Evolutionary conservation across 2,113 vertebrate genomes (phyloP).

Genomic region (Xyliphius kryptos): DNA sequence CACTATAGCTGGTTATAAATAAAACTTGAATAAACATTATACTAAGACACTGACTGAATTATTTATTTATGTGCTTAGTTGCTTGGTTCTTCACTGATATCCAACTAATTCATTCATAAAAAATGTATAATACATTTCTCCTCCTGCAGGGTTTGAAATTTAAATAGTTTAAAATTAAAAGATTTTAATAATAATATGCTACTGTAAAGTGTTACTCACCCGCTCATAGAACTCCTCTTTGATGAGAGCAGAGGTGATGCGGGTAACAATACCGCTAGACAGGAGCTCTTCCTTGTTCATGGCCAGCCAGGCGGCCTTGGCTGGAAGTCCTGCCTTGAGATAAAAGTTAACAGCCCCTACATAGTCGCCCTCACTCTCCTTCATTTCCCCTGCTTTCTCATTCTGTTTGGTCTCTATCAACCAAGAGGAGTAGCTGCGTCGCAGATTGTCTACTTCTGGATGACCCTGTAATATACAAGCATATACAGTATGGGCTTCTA

Average conservation of each 20-base stretch:
- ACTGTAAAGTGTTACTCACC: constrained; percentile 62
- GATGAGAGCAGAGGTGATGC: constrained; percentile 75
- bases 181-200: too few relatives aligned
- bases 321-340: constrained; percentile 84
- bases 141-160: too few relatives aligned
- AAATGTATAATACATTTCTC: too few relatives aligned
- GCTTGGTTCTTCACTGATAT: too few relatives aligned
- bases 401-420: constrained; percentile 86
- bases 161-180: too few relatives aligned
- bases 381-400: constrained; percentile 86
- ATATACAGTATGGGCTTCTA: too few relatives aligned
- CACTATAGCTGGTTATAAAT: too few relatives aligned
- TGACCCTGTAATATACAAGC: constrained; percentile 70
- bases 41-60: too few relatives aligned
- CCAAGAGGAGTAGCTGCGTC: constrained; percentile 77
- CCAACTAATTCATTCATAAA: too few relatives aligned
- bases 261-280: constrained; percentile 58
- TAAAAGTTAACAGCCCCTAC: constrained; percentile 79
- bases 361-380: constrained; percentile 78
- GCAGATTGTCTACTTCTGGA: constrained; percentile 74
- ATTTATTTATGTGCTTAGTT: too few relatives aligned
- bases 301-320: constrained; percentile 80
- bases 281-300: constrained; percentile 70
- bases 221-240: constrained; percentile 85
- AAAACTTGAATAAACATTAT: too few relatives aligned